Base-by-base conservation (phyloP, 2,113 vertebrate genomes). In the Hiodon tergisus region DNA sequence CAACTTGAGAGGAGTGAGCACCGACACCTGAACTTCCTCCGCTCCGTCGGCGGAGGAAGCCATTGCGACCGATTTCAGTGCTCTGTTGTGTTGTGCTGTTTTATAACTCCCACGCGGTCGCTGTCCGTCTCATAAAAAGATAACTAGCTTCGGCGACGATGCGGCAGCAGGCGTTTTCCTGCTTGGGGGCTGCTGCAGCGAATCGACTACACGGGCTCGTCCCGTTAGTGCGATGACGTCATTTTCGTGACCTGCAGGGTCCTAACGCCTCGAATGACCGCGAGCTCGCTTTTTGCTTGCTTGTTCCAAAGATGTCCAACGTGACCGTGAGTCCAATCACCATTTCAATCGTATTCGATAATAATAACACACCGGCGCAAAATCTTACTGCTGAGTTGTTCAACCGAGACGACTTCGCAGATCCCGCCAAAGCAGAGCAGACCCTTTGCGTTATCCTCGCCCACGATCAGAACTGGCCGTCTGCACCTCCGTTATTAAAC, bases 1-100 rank as follows among this genome's bases (percentile, higher is more conserved):
- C 80, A 97, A 93, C 92, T 97, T 98, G 81, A 98, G 92, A 78
- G 96, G 96, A 87, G 95, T 98, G 88, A 96, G 82, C 85, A 92
- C 89, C 63, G 95, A 94, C 80, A 92, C 94, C 81, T 94, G 94
- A 83, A 93, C 93, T 88, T 98, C 96, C 87, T 98, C 95, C 87
- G 94, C 87, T 82, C 93, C 94, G 87, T 92, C 94, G 85, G 91
- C 89, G 78, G 94, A 90, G 70, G 94, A 96, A 89, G 94, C 91
- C 96, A 98, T 97, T 83, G 66, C 76, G 79, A 76, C 80, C 76
- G 80, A 69, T 70, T 31, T 72, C 66, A 55, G 54, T 6, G 68
- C 72, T 31, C 31, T 31, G 31, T 31, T 31, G 31, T 31, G 31
- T 31, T 31, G 31, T 31, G 31, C 31, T 31, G 31, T 31, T 31